Conservation (phyloP, 1,140 invertebrate genomes). For the Cydia splendana region DNA sequence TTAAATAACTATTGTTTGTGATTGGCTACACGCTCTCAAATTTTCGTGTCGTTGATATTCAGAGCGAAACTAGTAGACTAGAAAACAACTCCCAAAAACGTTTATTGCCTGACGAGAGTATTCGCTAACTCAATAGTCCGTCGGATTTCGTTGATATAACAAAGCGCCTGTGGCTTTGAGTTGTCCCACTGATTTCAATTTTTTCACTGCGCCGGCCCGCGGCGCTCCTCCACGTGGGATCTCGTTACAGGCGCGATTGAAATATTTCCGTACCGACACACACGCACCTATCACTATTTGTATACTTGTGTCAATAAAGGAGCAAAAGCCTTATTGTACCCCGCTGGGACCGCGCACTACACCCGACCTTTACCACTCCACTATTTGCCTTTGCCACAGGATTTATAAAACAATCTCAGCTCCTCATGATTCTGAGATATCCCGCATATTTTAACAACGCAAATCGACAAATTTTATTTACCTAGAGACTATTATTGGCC, state of each 20-base stretch:
- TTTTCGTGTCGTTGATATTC: not conserved
- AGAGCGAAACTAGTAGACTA: conserved; percentile 11
- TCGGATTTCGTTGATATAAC: conserved; percentile 18
- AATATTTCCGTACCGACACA: conserved; percentile 48
- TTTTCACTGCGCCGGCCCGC: conserved; percentile 30
- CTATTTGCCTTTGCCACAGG: not conserved
- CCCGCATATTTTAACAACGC: not conserved
- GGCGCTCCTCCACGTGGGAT: conserved; percentile 42
- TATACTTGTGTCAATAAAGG: conserved; percentile 45
- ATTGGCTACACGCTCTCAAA: not conserved
- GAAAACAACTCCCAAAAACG: conserved; percentile 10
- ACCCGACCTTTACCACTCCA: conserved; percentile 13
- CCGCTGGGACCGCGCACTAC: conserved; percentile 34
- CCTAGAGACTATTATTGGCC: not conserved
- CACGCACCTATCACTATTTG: conserved; percentile 45
- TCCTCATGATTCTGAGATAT: not conserved
- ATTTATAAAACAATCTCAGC: conserved; percentile 15
- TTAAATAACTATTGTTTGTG: not conserved
- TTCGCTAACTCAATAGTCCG: conserved; percentile 9
- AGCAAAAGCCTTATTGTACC: conserved; percentile 36
- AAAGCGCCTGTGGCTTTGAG: conserved; percentile 16
- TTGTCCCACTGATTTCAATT: conserved; percentile 22
- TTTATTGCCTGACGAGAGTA: conserved; percentile 14
- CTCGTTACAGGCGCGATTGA: conserved; percentile 47
- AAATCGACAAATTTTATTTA: too few species aligned